A percentile compares a stretch with the other conserved stretches of the same genome.
phyloP scores from a whole-genome alignment of 2,888 invertebrate genomes.

The Caenorhabditis angaria region DNA sequence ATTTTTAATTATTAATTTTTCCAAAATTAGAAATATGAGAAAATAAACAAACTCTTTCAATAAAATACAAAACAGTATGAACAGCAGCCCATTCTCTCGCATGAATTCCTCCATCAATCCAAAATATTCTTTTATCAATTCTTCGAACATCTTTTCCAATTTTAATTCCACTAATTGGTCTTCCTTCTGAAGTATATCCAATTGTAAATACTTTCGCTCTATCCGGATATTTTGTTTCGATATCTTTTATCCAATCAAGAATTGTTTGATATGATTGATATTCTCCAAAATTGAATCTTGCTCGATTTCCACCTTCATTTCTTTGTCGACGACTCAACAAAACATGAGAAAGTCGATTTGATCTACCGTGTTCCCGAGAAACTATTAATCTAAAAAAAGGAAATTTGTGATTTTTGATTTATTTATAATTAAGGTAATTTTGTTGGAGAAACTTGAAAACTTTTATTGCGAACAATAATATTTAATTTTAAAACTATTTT shows the following conservation, averaged over 20 bases:
- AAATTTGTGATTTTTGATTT: too few species aligned
- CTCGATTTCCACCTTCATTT: conserved; percentile 52
- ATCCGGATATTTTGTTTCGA: conserved; percentile 65
- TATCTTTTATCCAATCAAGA: conserved; percentile 66
- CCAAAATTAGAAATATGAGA: not conserved
- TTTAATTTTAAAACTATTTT: too few species aligned
- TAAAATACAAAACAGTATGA: conserved; percentile 70
- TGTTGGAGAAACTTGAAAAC: too few species aligned
- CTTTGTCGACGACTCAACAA: conserved; percentile 42
- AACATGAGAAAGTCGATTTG: conserved; percentile 13
- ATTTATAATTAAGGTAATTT: too few species aligned
- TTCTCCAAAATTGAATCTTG: conserved; percentile 62
- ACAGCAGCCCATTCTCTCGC: conserved; percentile 71
- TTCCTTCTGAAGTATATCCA: conserved; percentile 65
- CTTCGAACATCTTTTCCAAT: conserved; percentile 61
- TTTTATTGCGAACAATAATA: too few species aligned
- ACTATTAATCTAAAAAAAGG: conserved; percentile 58
- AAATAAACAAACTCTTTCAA: conserved; percentile 59
- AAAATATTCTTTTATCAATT: conserved; percentile 61
- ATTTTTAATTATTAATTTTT: not conserved
- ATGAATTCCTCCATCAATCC: conserved; percentile 72
- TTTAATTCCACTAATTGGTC: conserved; percentile 69
- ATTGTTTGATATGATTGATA: conserved; percentile 69
- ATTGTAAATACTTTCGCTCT: conserved; percentile 63
- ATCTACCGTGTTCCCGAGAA: conserved; percentile 57